Evolutionary conservation across 2,888 invertebrate genomes (phyloP).

Genomic region (Hofmannophila pseudospretella): DNA sequence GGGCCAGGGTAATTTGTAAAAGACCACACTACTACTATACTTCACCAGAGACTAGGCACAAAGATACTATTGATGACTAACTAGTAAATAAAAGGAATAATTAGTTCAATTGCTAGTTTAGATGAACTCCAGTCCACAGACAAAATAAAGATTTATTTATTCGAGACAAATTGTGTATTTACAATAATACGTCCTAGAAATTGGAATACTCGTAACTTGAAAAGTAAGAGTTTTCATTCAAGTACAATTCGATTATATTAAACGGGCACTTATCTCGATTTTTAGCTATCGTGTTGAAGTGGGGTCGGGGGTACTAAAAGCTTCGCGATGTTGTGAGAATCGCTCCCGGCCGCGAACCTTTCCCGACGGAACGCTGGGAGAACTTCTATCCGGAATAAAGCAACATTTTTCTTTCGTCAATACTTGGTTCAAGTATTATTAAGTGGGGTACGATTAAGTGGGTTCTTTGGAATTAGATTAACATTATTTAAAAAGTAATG

Average conservation of each 20-base stretch:
- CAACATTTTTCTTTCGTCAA: conserved; percentile 25
- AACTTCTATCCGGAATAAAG: conserved; percentile 31
- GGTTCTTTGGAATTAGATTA: background rate
- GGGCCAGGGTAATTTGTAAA: conserved; percentile 19
- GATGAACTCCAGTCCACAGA: too few relatives aligned
- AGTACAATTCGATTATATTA: conserved; percentile 26
- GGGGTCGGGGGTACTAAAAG: conserved; percentile 31
- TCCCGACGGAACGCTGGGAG: conserved; percentile 25
- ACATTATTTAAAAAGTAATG: too few relatives aligned
- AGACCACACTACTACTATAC: conserved; percentile 18
- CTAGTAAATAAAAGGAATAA: too few relatives aligned
- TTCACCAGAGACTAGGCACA: conserved; percentile 13
- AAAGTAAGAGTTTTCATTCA: background rate
- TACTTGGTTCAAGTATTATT: conserved; percentile 20
- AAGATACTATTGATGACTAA: conserved; percentile 22
- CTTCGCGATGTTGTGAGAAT: conserved; percentile 41
- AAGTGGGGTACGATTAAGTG: conserved; percentile 14
- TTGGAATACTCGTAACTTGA: background rate
- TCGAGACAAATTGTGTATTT: too few relatives aligned
- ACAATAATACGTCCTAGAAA: background rate
- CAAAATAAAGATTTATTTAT: too few relatives aligned
- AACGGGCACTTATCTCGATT: conserved; percentile 35
- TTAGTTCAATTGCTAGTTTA: too few relatives aligned
- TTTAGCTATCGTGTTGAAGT: conserved; percentile 38
- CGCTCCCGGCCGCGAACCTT: conserved; percentile 41